Percentiles rank a stretch among this genome's conserved stretches.
These are phyloP conservation scores for Sarcophaga peregrina DNA, from an alignment of 1,140 invertebrate genomes.

Conservation along the genomic window DNA sequence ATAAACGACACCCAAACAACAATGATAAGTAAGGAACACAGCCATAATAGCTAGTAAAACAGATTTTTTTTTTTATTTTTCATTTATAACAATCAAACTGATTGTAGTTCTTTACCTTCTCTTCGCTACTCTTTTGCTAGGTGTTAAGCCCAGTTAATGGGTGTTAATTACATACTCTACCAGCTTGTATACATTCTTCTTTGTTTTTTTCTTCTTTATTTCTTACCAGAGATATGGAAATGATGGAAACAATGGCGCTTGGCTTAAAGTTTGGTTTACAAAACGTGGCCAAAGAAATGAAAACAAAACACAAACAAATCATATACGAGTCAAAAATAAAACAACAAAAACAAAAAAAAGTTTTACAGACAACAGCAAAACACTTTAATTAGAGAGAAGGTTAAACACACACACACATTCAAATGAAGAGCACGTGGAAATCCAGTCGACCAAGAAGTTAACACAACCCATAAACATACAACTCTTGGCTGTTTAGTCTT, in stretches of 20 bases:
- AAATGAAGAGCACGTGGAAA: constrained; percentile 9
- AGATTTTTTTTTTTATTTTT: background rate
- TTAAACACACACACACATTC: background rate
- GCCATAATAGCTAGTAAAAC: background rate
- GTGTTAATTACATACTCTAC: background rate
- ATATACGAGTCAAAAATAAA: no score
- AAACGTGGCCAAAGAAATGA: background rate
- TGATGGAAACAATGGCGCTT: constrained; percentile 3
- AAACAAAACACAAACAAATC: background rate
- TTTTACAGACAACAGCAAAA: background rate
- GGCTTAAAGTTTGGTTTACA: background rate
- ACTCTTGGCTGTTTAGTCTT: background rate
- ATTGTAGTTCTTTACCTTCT: background rate
- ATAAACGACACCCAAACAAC: no score
- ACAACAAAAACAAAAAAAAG: no score
- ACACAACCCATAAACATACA: background rate
- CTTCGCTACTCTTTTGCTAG: background rate
- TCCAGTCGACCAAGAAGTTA: background rate
- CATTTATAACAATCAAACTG: background rate
- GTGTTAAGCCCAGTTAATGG: constrained; percentile 3
- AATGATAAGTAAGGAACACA: no score
- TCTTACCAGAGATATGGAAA: background rate
- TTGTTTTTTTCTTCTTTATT: background rate
- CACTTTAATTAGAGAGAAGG: constrained; percentile 14
- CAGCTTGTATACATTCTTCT: background rate